Evolutionary conservation across 2,113 vertebrate genomes (phyloP), one percentile per base, ranked within the genome.

Genomic region (Tringa solitaria): DNA sequence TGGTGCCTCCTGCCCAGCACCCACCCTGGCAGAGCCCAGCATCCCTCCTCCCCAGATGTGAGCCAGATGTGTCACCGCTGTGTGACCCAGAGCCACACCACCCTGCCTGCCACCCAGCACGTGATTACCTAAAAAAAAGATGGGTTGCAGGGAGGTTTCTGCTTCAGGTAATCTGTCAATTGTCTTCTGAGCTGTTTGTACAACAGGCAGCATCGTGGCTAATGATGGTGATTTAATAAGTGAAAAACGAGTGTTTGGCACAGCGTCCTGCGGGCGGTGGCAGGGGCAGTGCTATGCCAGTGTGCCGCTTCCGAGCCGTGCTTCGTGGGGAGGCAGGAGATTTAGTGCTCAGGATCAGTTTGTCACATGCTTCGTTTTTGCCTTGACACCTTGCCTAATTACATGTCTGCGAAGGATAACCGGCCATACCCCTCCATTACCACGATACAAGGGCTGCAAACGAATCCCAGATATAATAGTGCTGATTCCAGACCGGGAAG

Each of bases 241-340:
- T 24, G 68, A 18, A 30, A 46, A 26, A 37, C 1, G 35, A 68
- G 54, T 2, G 41, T 35, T 6, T n/a, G 68, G 61, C 75, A 69
- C 10, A 32, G 14, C 8, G 10, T 68, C 16, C 90, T 13, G 61
- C 80, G 39, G 59, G 35, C 41, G 15, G 30, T 1, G 18, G 54
- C 35, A 39, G 16, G n/a, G 59, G 70, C 24, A 24, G 39, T 2
- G 14, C 9, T 24, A 23, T 4, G 3, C 3, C 83, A 54, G 53
- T 0, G 4, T 1, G 19, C 13, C 28, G 10, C 39, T 11, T 20
- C 46, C 4, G 18, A 46, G 67, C 17, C 0, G 3, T 14, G 57
- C 85, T 48, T 16, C 11, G 2, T 5, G 27, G 72, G 67, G 3
- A 63, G 45, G 56, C 41, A 10, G 19, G 35, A 85, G 37, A 68